A percentile compares a stretch with the other conserved stretches of the same genome.
Conservation (phyloP, 2,113 vertebrate genomes). For the Uria lomvia region DNA sequence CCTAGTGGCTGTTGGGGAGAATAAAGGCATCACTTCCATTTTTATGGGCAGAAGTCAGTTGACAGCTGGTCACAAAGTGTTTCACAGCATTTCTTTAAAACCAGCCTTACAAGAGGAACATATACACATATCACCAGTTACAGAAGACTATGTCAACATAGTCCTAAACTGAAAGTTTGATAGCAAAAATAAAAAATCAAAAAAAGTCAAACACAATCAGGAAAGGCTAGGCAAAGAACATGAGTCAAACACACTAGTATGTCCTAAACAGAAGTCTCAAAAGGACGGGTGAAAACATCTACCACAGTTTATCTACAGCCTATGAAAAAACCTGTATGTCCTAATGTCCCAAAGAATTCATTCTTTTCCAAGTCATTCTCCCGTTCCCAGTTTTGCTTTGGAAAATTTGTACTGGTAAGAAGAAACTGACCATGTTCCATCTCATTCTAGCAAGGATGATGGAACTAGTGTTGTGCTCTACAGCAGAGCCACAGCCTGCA, state of each 20-base stretch:
- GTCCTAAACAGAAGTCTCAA: background rate
- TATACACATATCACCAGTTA: background rate
- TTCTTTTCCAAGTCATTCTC: background rate
- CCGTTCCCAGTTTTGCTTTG: background rate
- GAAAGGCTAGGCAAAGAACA: background rate
- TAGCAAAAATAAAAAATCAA: background rate
- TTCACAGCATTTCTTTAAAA: background rate
- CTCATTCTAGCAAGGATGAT: background rate
- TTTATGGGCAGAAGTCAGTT: background rate
- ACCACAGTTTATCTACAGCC: background rate
- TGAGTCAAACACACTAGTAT: fast-evolving
- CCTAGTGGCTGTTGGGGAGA: background rate
- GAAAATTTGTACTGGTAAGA: background rate
- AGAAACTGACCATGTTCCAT: background rate
- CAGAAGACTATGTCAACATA: background rate
- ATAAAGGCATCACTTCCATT: background rate
- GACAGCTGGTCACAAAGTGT: background rate
- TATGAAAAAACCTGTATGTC: background rate
- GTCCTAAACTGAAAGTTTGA: background rate
- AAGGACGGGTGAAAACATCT: background rate
- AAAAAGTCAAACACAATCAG: background rate
- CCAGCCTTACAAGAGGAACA: background rate
- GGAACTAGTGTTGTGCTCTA: background rate
- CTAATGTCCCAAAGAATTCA: background rate
- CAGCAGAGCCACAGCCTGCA: background rate